Evolutionary conservation across 2,888 invertebrate species (phyloP).

Genomic region (Allophyes oxyacanthae): DNA sequence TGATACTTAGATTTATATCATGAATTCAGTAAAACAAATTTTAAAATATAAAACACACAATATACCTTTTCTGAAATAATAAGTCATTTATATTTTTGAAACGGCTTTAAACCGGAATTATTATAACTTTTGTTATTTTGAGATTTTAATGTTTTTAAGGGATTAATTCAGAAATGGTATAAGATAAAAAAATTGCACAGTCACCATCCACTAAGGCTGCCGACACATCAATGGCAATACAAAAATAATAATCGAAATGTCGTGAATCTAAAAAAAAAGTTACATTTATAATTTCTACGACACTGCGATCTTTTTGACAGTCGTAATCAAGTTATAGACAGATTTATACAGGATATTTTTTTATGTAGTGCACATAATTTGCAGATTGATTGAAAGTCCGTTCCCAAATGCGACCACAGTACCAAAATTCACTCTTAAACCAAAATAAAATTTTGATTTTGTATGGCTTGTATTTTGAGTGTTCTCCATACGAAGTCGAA

Average conservation of each 20-base stretch:
- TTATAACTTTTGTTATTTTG: no score
- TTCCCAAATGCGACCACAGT: no score
- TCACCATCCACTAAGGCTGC: slow-evolving; percentile 77
- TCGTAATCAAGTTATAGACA: no score
- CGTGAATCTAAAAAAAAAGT: slow-evolving; percentile 21
- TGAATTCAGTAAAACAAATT: slow-evolving; percentile 43
- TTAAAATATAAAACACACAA: slow-evolving; percentile 40
- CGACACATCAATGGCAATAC: slow-evolving; percentile 45
- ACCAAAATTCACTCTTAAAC: no score
- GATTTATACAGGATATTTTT: no score
- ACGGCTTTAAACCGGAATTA: no score
- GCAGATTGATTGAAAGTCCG: no score
- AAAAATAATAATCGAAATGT: slow-evolving; percentile 1
- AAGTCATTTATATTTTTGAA: slow-evolving; percentile 7
- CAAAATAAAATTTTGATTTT: no score
- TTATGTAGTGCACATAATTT: no score
- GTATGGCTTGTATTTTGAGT: no score
- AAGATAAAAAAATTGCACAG: slow-evolving; percentile 64
- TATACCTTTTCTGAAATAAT: slow-evolving; percentile 36
- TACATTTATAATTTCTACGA: slow-evolving; percentile 8
- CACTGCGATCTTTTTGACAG: slow-evolving; percentile 11
- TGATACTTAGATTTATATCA: slow-evolving; percentile 3
- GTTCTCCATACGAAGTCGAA: no score
- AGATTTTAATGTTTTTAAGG: background rate
- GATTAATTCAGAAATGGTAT: slow-evolving; percentile 52